Percentiles rank a stretch among this genome's conserved stretches.
phyloP scores from a whole-genome alignment of 2,888 invertebrate genomes.

The Drosophila cognata region DNA sequence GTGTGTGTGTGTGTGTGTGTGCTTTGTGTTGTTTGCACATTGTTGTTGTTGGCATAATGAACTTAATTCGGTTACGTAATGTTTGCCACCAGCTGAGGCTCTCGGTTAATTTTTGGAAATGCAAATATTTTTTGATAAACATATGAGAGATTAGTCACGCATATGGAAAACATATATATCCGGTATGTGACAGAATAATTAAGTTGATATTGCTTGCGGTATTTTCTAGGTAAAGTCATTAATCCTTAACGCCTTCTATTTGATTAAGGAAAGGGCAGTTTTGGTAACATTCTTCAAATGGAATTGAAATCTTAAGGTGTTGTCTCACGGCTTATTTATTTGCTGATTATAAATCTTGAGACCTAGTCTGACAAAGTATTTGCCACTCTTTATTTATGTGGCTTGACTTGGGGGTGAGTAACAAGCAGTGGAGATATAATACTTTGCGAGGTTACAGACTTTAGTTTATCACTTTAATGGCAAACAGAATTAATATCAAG shows the following conservation, averaged over 20 bases:
- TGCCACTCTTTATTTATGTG: neutral
- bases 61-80: constrained; percentile 66
- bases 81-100: constrained; percentile 37
- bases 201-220: constrained; percentile 7
- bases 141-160: constrained; percentile 49
- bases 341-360: neutral
- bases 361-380: neutral
- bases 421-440: neutral
- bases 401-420: neutral
- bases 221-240: neutral
- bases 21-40: constrained; percentile 16
- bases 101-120: constrained; percentile 26
- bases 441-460: neutral
- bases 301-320: neutral
- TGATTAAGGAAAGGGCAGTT: neutral
- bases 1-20: constrained; percentile 19
- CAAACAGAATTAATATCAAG: neutral
- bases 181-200: constrained; percentile 16
- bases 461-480: neutral
- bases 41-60: constrained; percentile 58
- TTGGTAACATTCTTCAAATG: neutral
- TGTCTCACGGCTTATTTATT: neutral
- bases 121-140: constrained; percentile 59
- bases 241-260: neutral
- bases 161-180: neutral